Percentiles rank a stretch among this genome's conserved stretches.
Evolutionary conservation across 2,888 invertebrate genomes (phyloP).

Genomic region (Volucella bombylans): DNA sequence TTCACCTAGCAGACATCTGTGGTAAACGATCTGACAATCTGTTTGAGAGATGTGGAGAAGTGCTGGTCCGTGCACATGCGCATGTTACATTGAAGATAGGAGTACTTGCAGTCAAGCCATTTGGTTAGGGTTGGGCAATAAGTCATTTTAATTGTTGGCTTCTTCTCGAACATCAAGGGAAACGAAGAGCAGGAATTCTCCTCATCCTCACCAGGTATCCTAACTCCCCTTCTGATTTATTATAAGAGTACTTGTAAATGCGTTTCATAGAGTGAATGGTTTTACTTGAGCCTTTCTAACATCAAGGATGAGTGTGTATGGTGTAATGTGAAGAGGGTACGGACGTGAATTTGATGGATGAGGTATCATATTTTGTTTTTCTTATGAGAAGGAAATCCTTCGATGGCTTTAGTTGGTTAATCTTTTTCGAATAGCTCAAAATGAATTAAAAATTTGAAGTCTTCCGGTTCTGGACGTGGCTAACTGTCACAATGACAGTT

Average conservation of each 20-base stretch:
- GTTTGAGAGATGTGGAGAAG: conserved; percentile 49
- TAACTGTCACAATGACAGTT: too few relatives aligned
- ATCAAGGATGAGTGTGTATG: not conserved
- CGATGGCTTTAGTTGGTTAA: too few relatives aligned
- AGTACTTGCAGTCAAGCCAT: conserved; percentile 5
- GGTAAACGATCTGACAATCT: conserved; percentile 71
- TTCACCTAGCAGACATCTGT: conserved; percentile 56
- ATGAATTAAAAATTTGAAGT: too few relatives aligned
- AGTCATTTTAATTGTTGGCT: conserved; percentile 71
- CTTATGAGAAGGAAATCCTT: too few relatives aligned
- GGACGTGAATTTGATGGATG: not conserved
- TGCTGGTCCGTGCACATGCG: conserved; percentile 15
- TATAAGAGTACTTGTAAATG: conserved; percentile 35
- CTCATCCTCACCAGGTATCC: conserved; percentile 21
- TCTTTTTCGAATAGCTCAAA: too few relatives aligned
- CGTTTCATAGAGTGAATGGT: conserved; percentile 37
- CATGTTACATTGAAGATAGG: conserved; percentile 29
- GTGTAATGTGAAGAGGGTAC: conserved; percentile 1
- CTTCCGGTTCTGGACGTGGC: too few relatives aligned
- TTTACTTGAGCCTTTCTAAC: not conserved
- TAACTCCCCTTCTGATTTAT: conserved; percentile 45
- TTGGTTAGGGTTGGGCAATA: conserved; percentile 53
- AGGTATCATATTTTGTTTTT: not conserved
- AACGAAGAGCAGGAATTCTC: conserved; percentile 11
- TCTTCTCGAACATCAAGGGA: conserved; percentile 26